Percentiles rank a stretch among this genome's conserved stretches.
Conservation (phyloP, 2,113 vertebrate species). For the Mormoops blainvillei region DNA sequence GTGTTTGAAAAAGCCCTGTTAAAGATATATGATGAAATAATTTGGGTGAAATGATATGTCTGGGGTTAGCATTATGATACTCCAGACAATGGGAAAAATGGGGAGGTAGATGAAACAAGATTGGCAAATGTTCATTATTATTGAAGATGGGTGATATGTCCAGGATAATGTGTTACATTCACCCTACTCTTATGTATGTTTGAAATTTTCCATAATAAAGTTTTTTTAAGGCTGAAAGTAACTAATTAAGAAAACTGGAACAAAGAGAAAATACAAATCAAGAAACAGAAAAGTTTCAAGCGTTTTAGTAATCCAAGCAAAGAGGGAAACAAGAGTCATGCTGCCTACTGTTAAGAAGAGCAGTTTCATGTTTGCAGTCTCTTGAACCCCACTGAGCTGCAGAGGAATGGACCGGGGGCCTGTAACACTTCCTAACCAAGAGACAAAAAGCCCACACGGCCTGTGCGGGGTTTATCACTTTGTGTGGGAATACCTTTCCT, state of each 20-base stretch:
- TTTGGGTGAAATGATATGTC: background rate
- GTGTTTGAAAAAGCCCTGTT: background rate
- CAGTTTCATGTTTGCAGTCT: background rate
- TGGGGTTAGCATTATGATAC: background rate
- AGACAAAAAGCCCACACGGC: background rate
- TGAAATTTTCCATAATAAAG: background rate
- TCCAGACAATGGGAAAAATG: background rate
- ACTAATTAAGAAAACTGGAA: background rate
- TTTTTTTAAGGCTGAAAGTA: background rate
- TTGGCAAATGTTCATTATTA: background rate
- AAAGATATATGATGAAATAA: constrained; percentile 25
- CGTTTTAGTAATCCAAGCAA: background rate
- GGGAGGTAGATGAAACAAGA: background rate
- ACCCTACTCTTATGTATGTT: background rate
- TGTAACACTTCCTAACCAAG: background rate
- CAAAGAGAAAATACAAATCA: background rate
- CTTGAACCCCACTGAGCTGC: background rate
- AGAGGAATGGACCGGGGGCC: background rate
- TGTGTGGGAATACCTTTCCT: background rate
- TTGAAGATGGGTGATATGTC: background rate
- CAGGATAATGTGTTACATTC: background rate
- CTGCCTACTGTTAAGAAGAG: background rate
- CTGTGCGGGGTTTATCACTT: background rate
- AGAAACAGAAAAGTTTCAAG: background rate
- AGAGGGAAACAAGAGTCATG: background rate